Percentiles rank a stretch among this genome's conserved stretches.
phyloP scores from a whole-genome alignment of 1,140 invertebrate genomes.

The Parapsyche elsis region DNA sequence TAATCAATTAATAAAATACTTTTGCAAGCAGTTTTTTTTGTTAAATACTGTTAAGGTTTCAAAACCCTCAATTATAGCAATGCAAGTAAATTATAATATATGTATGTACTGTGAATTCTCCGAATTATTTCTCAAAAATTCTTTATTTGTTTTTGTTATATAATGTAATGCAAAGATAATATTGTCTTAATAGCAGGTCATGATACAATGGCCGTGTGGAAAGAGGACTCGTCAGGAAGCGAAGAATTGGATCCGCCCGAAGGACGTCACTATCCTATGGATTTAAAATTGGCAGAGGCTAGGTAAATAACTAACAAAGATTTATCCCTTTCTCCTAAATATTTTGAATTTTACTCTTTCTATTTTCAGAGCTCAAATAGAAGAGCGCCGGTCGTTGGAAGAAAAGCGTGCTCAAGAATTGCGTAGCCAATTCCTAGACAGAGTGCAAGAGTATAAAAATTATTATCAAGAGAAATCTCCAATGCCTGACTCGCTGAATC shows the following conservation, averaged over 20 bases:
- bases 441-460: constrained; percentile 49
- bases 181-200: background rate
- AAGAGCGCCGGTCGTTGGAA: constrained; percentile 27
- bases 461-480: constrained; percentile 7
- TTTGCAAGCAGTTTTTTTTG: too few relatives aligned
- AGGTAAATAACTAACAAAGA: constrained; percentile 57
- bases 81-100: too few relatives aligned
- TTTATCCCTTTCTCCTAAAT: background rate
- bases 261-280: constrained; percentile 62
- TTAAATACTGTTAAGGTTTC: too few relatives aligned
- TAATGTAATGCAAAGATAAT: background rate
- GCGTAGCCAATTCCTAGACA: constrained; percentile 51
- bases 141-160: background rate
- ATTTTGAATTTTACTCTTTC: background rate
- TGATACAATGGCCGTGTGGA: constrained; percentile 59
- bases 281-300: constrained; percentile 65
- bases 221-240: constrained; percentile 66
- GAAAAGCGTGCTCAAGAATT: constrained; percentile 43
- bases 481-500: background rate
- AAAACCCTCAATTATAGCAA: too few relatives aligned
- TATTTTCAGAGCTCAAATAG: constrained; percentile 15
- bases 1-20: too few relatives aligned
- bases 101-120: too few relatives aligned
- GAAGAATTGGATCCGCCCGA: constrained; percentile 63
- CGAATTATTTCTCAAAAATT: too few relatives aligned